Evolutionary conservation across 2,888 invertebrate species (phyloP).

Genomic region (Morinoia aosen): DNA sequence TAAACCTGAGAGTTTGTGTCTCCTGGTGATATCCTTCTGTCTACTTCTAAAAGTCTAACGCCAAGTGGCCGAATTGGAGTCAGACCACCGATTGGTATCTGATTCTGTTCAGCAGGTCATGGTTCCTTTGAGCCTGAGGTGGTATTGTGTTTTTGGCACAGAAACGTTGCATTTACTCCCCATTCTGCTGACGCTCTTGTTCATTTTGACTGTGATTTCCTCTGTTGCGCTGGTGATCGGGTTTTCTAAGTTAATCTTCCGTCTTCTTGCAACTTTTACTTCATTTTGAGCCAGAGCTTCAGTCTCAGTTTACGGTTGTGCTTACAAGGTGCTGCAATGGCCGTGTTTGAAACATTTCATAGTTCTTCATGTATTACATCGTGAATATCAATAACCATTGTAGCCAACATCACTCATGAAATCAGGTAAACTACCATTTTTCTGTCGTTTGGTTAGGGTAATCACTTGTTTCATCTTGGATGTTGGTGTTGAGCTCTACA

Average conservation of each 20-base stretch:
- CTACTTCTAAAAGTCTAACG: neutral
- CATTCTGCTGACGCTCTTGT: neutral
- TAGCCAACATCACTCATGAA: too few species aligned
- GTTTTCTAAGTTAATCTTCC: neutral
- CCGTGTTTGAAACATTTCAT: too few species aligned
- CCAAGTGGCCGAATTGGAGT: neutral
- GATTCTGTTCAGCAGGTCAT: neutral
- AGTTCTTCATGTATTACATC: too few species aligned
- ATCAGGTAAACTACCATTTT: too few species aligned
- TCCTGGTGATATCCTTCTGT: neutral
- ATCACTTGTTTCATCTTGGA: too few species aligned
- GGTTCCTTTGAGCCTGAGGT: neutral
- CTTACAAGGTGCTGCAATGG: too few species aligned
- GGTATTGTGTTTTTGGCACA: neutral
- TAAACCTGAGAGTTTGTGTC: neutral
- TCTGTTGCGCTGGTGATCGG: neutral
- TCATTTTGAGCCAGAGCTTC: neutral
- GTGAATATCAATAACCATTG: too few species aligned
- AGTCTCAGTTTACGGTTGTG: too few species aligned
- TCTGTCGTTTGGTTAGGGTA: too few species aligned
- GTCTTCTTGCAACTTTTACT: neutral
- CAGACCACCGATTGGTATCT: too few species aligned
- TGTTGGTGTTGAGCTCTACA: too few species aligned
- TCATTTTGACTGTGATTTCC: neutral
- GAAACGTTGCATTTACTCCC: too few species aligned